phyloP scores from a whole-genome alignment of 1,140 invertebrate species.

The Araneus ventricosus region DNA sequence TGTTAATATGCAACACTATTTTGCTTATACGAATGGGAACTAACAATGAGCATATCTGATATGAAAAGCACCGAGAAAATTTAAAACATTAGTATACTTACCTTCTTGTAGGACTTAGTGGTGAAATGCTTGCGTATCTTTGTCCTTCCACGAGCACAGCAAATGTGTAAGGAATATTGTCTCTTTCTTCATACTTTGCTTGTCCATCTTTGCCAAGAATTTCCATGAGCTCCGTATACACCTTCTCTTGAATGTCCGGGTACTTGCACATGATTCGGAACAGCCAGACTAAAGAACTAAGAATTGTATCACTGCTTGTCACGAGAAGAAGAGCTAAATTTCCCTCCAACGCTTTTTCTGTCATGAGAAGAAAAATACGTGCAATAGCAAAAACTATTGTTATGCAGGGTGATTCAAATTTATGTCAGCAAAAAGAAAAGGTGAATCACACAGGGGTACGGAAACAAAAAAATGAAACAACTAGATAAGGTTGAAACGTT shows the following conservation, averaged over 20 bases:
- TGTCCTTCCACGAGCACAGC: slow-evolving; percentile 77
- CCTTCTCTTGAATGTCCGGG: slow-evolving; percentile 74
- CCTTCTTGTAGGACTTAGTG: slow-evolving; percentile 58
- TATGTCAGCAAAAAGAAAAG: too few species aligned
- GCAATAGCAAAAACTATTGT: not conserved
- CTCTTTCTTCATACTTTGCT: slow-evolving; percentile 76
- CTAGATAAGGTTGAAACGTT: not conserved
- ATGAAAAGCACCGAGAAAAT: too few species aligned
- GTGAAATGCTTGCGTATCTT: slow-evolving; percentile 76
- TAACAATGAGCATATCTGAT: too few species aligned
- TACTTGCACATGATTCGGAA: slow-evolving; percentile 44
- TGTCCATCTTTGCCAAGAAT: slow-evolving; percentile 76
- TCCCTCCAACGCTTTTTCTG: slow-evolving; percentile 46
- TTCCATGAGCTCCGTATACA: slow-evolving; percentile 76
- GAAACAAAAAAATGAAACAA: too few species aligned
- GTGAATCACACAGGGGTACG: too few species aligned
- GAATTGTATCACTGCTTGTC: slow-evolving; percentile 56
- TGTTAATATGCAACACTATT: too few species aligned
- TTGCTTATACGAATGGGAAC: too few species aligned
- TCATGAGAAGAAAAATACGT: not conserved
- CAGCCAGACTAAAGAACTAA: slow-evolving; percentile 45
- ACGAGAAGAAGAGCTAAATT: slow-evolving; percentile 46
- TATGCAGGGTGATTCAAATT: not conserved
- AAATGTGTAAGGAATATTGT: slow-evolving; percentile 77
- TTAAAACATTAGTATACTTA: not conserved